Evolutionary conservation across 2,888 invertebrate species (phyloP), one percentile per base, ranked within the genome.

Genomic region (Phengaris arion): DNA sequence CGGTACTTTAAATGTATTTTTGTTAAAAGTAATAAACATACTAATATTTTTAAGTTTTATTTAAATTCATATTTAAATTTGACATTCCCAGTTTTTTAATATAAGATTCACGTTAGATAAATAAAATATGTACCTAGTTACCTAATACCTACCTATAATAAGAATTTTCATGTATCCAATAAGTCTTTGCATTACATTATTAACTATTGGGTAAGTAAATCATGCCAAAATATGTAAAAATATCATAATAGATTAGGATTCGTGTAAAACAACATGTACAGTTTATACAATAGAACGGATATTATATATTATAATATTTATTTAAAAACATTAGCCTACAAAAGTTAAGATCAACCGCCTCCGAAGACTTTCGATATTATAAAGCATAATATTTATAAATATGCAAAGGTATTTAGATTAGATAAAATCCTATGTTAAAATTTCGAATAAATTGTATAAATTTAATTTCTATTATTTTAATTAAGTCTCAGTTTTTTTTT

Each of bases 1-100:
- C 15, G 48, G 52, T 54, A 15, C 35, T 68, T 57, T 13, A n/a
- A 35, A 59, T 90, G 87, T 87, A 86, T 86, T 86, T 87, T 86
- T 88, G 86, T 88, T 91, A 85, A 85, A 80, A 84, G 83, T 82
- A 81, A 92, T 91, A 92, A 92, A 92, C 87, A 84, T 90, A 88
- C 87, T 87, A 84, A 86, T 87, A 84, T 86, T 84, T 85, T 81
- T 89, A 91, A 90, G 89, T 90, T 90, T 91, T 91, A 89, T 91
- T 91, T 91, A 86, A 89, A 89, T 87, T 87, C 81, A 82, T 83
- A 79, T 77, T 79, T 79, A 82, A 86, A 46, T 68, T 52, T 52
- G 35, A 35, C 72, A 72, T 52, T 72, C 72, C 72, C 72, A 54
- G n/a, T n/a, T 22, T 22, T 52, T 52, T 8, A 35, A 54, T 68